A percentile compares a stretch with the other conserved stretches of the same genome.
Conservation (phyloP, 1,140 invertebrate species). For the Drosophila nasuta region DNA sequence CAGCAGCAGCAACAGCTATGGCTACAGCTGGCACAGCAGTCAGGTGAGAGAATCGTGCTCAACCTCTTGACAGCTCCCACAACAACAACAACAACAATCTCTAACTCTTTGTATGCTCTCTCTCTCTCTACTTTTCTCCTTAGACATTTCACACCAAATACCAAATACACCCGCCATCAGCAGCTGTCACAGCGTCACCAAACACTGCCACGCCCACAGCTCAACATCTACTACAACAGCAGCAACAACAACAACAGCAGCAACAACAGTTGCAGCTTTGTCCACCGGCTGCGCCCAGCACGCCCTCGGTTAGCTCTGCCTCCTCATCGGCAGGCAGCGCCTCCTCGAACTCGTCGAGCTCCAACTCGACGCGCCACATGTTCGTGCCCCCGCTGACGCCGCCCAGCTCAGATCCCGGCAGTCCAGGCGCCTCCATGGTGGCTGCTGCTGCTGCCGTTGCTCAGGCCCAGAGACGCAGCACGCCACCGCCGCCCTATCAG, state of each 20-base stretch:
- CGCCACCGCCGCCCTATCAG: slow-evolving; percentile 85
- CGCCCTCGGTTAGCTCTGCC: slow-evolving; percentile 67
- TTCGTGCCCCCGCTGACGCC: slow-evolving; percentile 92
- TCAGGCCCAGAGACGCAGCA: slow-evolving; percentile 85
- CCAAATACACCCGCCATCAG: slow-evolving; percentile 85
- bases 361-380: slow-evolving; percentile 86
- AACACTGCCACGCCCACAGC: slow-evolving; percentile 78
- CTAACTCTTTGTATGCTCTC: slow-evolving; percentile 11
- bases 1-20: slow-evolving; percentile 65
- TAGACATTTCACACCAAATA: slow-evolving; percentile 83
- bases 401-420: slow-evolving; percentile 93
- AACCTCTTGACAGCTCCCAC: background rate
- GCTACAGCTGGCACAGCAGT: slow-evolving; percentile 82
- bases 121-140: background rate
- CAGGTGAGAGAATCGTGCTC: slow-evolving; percentile 64
- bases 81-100: background rate
- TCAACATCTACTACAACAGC: slow-evolving; percentile 68
- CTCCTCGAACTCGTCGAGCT: slow-evolving; percentile 57
- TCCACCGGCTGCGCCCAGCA: slow-evolving; percentile 76
- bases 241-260: slow-evolving; percentile 64
- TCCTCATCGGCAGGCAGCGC: slow-evolving; percentile 54
- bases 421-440: slow-evolving; percentile 87
- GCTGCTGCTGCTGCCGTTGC: slow-evolving; percentile 84
- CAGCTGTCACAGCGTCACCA: slow-evolving; percentile 44
- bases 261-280: slow-evolving; percentile 72